Evolutionary conservation across 2,113 vertebrate genomes (phyloP), one percentile per base, ranked within the genome.

Genomic region (Phalacrocorax brasilianus): DNA sequence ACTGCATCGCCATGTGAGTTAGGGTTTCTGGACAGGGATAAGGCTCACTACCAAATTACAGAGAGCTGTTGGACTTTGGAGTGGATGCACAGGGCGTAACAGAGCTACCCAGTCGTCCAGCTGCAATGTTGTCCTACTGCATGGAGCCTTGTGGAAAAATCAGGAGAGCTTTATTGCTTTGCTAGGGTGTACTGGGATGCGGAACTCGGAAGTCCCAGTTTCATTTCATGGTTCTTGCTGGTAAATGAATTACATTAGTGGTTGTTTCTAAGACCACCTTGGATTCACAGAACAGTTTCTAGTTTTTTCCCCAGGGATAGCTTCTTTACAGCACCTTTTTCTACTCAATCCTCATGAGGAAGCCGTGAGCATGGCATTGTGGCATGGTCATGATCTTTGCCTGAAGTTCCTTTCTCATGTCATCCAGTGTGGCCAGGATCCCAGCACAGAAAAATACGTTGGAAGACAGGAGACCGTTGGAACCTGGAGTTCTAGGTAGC

Each of bases 401-500:
- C 88, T 98, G 96, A 40, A 93, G 95, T 3, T 97, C 32, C 8
- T 98, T 98, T 66, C 97, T 81, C 97, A 97, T 94, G 89, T 98
- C 97, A 89, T 98, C 97, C 89, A 98, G 75, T 9, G 80, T 96
- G 62, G 98, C 97, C 93, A 98, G 89, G 63, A 98, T 93, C 27
- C 98, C 98, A 0, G 87, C 97, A 45, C 95, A 96, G 76, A 98
- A 98, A 65, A 98, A 98, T 27, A 98, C 97, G 97, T 98, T 50
- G 8, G 30, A 81, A 63, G 61, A 15, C 40, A 87, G 66, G 45
- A 21, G 10, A 32, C 14, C 62, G 11, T 84, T 62, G 52, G 68
- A 58, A 42, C 14, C 52, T 42, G 21, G 44, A 35, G 50, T 76
- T 61, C 53, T 33, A 16, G 47, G 14, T 40, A 12, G 20, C 42